phyloP scores from a whole-genome alignment of 2,888 invertebrate genomes.

The Neocrepidodera transversa region DNA sequence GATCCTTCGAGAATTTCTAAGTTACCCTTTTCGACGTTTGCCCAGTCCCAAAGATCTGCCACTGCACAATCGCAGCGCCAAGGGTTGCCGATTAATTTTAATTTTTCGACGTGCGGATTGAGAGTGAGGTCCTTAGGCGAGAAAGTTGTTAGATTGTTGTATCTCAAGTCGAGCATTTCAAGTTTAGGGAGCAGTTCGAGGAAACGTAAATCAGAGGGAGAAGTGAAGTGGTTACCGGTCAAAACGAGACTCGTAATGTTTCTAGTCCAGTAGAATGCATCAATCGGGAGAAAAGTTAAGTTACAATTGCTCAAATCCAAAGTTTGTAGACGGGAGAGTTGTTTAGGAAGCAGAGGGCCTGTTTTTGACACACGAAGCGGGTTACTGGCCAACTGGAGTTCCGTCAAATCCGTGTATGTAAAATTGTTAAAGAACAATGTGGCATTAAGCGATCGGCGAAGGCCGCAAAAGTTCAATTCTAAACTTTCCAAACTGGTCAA shows the following conservation, averaged over 20 bases:
- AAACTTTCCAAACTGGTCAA: conserved; percentile 71
- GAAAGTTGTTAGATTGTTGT: conserved; percentile 69
- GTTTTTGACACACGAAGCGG: conserved; percentile 67
- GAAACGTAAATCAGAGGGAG: conserved; percentile 64
- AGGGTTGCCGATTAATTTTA: conserved; percentile 73
- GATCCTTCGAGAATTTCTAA: conserved; percentile 71
- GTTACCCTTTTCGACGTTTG: conserved; percentile 69
- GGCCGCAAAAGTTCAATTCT: conserved; percentile 73
- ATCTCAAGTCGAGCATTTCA: conserved; percentile 69
- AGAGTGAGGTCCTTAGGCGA: conserved; percentile 64
- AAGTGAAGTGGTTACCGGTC: conserved; percentile 65
- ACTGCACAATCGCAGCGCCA: conserved; percentile 75
- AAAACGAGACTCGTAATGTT: conserved; percentile 71
- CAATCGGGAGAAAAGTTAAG: conserved; percentile 65
- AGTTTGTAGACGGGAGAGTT: conserved; percentile 68
- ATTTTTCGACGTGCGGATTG: conserved; percentile 67
- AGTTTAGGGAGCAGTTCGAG: conserved; percentile 65
- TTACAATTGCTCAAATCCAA: conserved; percentile 73
- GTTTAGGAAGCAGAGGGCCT: conserved; percentile 70
- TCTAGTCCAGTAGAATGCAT: conserved; percentile 68
- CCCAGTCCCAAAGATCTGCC: conserved; percentile 78
- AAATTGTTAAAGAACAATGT: conserved; percentile 72
- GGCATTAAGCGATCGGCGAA: conserved; percentile 69
- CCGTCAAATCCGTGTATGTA: conserved; percentile 69
- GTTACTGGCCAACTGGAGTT: conserved; percentile 73